phyloP scores from a whole-genome alignment of 2,113 vertebrate species.

The Strix aluco region DNA sequence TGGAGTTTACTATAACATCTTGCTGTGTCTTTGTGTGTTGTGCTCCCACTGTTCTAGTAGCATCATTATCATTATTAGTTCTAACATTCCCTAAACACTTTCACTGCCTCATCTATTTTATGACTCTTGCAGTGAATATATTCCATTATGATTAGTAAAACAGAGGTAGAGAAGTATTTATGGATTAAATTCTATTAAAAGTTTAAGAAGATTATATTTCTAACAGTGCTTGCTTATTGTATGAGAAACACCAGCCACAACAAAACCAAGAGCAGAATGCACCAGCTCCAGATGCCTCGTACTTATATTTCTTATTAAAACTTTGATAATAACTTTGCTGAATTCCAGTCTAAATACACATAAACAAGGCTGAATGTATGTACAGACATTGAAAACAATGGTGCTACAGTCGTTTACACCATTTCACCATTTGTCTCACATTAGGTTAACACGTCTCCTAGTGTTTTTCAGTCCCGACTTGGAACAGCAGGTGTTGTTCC shows the following conservation, averaged over 20 bases:
- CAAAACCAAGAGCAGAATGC: neutral
- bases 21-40: constrained; percentile 2
- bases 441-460: neutral
- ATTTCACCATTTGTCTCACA: neutral
- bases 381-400: neutral
- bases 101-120: constrained; percentile 58
- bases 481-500: neutral
- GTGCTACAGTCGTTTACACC: neutral
- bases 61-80: constrained; percentile 18
- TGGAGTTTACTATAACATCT: neutral
- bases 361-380: neutral
- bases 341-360: neutral
- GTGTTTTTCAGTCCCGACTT: neutral
- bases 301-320: constrained; percentile 17
- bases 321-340: neutral
- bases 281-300: neutral
- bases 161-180: constrained; percentile 48
- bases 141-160: constrained; percentile 31
- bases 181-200: constrained; percentile 34
- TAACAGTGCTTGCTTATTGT: constrained; percentile 20
- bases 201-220: constrained; percentile 19
- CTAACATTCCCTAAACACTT: constrained; percentile 30
- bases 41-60: constrained; percentile 3
- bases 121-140: constrained; percentile 2
- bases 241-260: neutral